Conservation (phyloP, 2,888 invertebrate genomes). For the Dryocosmus kuriphilus region DNA sequence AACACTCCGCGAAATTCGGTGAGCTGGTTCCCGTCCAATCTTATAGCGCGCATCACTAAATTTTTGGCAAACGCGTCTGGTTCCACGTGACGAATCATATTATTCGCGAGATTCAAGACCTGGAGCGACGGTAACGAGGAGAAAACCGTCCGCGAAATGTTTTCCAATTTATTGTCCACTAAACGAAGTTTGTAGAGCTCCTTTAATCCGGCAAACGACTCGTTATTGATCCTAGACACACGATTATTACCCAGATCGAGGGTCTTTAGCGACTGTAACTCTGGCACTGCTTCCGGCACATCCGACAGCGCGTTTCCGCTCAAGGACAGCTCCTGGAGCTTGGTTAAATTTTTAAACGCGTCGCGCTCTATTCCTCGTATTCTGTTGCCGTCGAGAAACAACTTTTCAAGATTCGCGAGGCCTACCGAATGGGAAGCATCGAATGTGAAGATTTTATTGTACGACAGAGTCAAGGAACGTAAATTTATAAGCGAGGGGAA, state of each 20-base stretch:
- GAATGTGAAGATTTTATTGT: constrained; percentile 85
- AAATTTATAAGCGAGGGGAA: constrained; percentile 88
- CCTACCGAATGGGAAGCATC: constrained; percentile 86
- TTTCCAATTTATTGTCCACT: constrained; percentile 88
- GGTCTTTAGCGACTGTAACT: constrained; percentile 85
- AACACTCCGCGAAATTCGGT: constrained; percentile 89
- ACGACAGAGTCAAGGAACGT: constrained; percentile 86
- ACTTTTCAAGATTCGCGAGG: constrained; percentile 85
- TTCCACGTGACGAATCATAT: constrained; percentile 87
- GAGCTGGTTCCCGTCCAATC: constrained; percentile 88
- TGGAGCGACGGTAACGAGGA: constrained; percentile 85
- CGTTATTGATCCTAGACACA: constrained; percentile 85
- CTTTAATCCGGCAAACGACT: constrained; percentile 86
- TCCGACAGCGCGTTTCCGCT: constrained; percentile 86
- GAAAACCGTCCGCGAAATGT: constrained; percentile 87
- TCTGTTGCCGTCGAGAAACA: constrained; percentile 87
- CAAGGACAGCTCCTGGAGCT: constrained; percentile 86
- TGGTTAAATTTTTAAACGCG: constrained; percentile 87
- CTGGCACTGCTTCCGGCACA: constrained; percentile 85
- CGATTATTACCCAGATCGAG: constrained; percentile 91
- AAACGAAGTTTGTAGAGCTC: constrained; percentile 87
- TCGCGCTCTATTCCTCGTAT: constrained; percentile 84
- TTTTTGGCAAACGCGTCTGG: constrained; percentile 88
- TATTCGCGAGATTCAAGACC: constrained; percentile 89
- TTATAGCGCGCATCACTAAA: constrained; percentile 86